Percentiles rank a stretch among this genome's conserved stretches.
Conservation (phyloP, 2,797 vertebrate genomes). For the Lindbergichthys nudifrons region DNA sequence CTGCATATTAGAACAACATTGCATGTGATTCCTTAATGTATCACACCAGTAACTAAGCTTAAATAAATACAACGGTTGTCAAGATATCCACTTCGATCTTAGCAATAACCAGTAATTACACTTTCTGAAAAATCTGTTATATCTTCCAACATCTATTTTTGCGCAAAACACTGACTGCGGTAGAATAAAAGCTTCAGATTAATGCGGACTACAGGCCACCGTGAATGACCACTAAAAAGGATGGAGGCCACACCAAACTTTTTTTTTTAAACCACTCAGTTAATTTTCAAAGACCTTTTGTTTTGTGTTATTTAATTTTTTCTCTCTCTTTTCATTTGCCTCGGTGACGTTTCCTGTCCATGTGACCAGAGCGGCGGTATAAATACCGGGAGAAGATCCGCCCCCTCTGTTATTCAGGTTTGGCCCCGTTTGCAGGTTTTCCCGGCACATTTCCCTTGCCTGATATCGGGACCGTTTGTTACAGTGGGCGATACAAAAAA, state of each 20-base stretch:
- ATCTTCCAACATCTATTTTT: slow-evolving; percentile 51
- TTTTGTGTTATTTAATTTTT: slow-evolving; percentile 63
- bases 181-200: slow-evolving; percentile 45
- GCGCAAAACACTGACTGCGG: slow-evolving; percentile 42
- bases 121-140: slow-evolving; percentile 51
- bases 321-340: slow-evolving; percentile 56
- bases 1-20: neutral
- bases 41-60: neutral
- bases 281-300: slow-evolving; percentile 73
- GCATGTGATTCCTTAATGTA: neutral
- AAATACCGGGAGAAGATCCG: slow-evolving; percentile 85
- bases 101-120: slow-evolving; percentile 25
- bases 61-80: slow-evolving; percentile 24
- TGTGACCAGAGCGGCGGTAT: slow-evolving; percentile 87
- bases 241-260: slow-evolving; percentile 61
- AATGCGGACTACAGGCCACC: slow-evolving; percentile 48
- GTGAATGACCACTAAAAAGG: slow-evolving; percentile 67
- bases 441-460: slow-evolving; percentile 39
- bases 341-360: slow-evolving; percentile 82
- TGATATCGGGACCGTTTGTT: slow-evolving; percentile 54
- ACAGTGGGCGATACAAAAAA: slow-evolving; percentile 6
- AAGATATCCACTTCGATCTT: slow-evolving; percentile 33
- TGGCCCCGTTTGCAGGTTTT: slow-evolving; percentile 79
- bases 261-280: slow-evolving; percentile 50
- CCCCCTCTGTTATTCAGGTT: slow-evolving; percentile 88